Base-by-base conservation (phyloP, 92 coral and sea anemone genomes). In the Blastomussa wellsi region DNA sequence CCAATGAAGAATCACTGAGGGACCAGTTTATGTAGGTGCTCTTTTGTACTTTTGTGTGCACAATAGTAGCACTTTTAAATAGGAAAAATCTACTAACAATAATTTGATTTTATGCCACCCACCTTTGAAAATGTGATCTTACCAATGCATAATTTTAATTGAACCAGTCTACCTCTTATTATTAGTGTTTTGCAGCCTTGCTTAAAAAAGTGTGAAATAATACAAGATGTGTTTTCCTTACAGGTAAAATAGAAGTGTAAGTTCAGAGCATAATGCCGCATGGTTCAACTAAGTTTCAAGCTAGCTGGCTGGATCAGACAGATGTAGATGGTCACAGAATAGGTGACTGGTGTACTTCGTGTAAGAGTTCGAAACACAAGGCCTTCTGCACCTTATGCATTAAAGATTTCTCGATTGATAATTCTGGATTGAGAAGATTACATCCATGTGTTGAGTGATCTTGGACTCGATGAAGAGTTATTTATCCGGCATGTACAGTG, bases 361-460 rank as follows among this genome's bases (percentile, higher is more conserved):
- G 83, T 64, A 83, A 78, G 41, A 88, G 85, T 48, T 81, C 87
- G 74, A 41, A 41, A 41, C 31, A 86, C 82, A 86, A 70, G 82
- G 90, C 90, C 48, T 85, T 31, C 38, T 89, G 89, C 55, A 85
- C 76, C 39, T 90, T 86, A 47, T 90, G 90, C 83, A 2, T 77
- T 55, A 86, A 86, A 76, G 66, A 78, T 12, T 74, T 86, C 39
- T 78, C 78, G 36, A 75, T 70, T 82, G 74, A 79, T 49, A 86
- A 86, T 68, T 86, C 90, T 10, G 92, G 90, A 49, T 68, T 89
- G 86, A 74, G 86, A 85, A 85, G 78, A 80, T 67, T 87, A 80
- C 48, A 13, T 60, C 24, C 66, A 59, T 37, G 72, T 72, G 74
- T 38, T 80, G 11, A 1, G 0, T 39, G 65, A 38, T n/a, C 42